Evolutionary conservation across 30 jellyfish, hydroid and myxozoan genomes (phyloP).

Genomic region (Aurelia aurita complex sp. Pacific): DNA sequence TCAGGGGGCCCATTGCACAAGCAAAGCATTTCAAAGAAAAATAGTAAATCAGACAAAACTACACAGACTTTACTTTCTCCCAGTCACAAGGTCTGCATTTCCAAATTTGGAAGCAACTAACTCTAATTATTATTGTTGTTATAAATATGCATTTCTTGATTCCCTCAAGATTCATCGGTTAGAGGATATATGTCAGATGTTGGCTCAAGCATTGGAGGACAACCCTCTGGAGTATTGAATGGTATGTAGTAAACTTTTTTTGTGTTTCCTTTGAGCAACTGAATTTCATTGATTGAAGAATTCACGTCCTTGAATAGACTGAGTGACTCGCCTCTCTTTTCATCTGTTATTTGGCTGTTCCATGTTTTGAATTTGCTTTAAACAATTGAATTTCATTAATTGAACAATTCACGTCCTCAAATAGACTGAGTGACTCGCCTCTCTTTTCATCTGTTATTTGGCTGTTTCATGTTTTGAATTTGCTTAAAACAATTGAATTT

Average conservation of each 20-base stretch:
- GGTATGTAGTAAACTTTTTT: not conserved
- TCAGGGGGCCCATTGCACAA: no score
- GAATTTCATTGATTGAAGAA: not conserved
- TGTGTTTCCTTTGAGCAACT: not conserved
- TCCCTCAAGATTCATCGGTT: constrained; percentile 36
- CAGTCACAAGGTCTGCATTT: no score
- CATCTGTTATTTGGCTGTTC: not conserved
- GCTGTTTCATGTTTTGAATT: not conserved
- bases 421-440: not conserved
- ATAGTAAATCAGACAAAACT: no score
- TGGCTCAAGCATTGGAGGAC: constrained; percentile 51
- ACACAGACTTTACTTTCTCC: no score
- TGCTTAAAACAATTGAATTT: no score
- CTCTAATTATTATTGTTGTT: no score
- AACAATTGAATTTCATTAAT: no score
- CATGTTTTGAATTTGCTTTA: not conserved
- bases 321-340: not conserved
- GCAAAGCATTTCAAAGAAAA: no score
- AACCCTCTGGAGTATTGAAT: constrained; percentile 11
- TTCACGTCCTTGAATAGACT: not conserved
- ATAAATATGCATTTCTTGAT: not conserved
- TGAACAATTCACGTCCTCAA: not conserved
- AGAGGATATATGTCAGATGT: constrained; percentile 71
- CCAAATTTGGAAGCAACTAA: no score
- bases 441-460: not conserved